Evolutionary conservation across 2,113 vertebrate species (phyloP), one percentile per base, ranked within the genome.

Genomic region (Mormyrus lacerda): DNA sequence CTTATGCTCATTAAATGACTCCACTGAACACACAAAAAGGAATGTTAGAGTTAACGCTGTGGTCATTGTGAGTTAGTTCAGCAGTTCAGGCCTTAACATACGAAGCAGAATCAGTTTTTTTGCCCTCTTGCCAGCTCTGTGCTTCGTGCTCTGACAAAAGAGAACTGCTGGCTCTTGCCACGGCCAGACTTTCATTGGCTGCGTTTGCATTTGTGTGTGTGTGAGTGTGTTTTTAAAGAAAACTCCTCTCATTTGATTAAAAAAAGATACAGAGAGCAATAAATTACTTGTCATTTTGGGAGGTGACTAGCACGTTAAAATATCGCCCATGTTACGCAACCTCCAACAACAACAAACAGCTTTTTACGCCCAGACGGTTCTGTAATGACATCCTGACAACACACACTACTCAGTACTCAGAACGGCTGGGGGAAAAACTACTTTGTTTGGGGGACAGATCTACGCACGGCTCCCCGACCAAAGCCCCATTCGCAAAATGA

Each of bases 331-430:
- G 47, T 87, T 82, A 83, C 65, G 35, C 48, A 82, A 79, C 6
- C 35, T 88, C 87, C 35, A 90, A 90, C 88, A 90, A 90, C 51
- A 92, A 91, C 87, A 93, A 91, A 91, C 85, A 89, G 39, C 53
- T 89, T 83, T 90, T 89, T 88, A 55, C 55, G 53, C 82, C 87
- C 89, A 69, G 89, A 90, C 42, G 2, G 31, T 31, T 89, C 89
- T 91, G 21, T 58, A 89, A 69, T 55, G 89, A 82, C 85, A 55
- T 65, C 55, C 88, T 89, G 27, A 90, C 76, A 90, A 47, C 73
- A 79, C 45, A 58, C 76, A 90, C 21, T 48, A 42, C 73, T 79
- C 73, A 42, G 13, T 79, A 79, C 73, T 69, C 61, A 31, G 61
- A 69, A 69, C 7, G 31, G 31, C 35, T 79, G 15, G 3, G 61